A percentile compares a stretch with the other conserved stretches of the same genome.
These are phyloP conservation scores for Corythornis leucogaster DNA, from an alignment of 2,797 vertebrate genomes.

Conservation along the genomic window DNA sequence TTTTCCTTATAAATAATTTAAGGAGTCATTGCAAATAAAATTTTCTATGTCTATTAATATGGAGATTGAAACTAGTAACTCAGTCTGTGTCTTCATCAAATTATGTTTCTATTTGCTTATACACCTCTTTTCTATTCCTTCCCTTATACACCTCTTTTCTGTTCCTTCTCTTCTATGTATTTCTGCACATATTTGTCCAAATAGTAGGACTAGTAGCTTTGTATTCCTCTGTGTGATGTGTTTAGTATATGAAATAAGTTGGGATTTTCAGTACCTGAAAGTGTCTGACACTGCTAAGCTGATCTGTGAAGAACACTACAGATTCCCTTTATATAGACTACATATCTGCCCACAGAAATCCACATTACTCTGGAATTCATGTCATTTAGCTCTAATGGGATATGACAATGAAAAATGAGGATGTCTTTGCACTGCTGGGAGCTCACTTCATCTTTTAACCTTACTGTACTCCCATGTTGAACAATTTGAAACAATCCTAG, in stretches of 20 bases:
- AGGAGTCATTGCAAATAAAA: background rate
- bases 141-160: background rate
- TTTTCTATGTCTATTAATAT: background rate
- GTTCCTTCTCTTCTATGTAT: background rate
- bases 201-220: background rate
- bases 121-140: background rate
- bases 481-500: background rate
- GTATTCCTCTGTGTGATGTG: background rate
- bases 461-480: background rate
- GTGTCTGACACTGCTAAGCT: background rate
- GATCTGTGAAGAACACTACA: background rate
- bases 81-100: background rate
- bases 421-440: background rate
- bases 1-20: background rate
- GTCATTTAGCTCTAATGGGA: background rate
- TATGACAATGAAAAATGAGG: conserved; percentile 27
- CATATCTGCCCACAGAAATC: background rate
- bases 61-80: background rate
- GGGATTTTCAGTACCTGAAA: background rate
- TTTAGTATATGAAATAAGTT: background rate
- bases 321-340: background rate
- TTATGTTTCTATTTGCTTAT: background rate
- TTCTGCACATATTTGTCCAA: background rate
- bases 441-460: background rate
- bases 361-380: background rate